phyloP scores from a whole-genome alignment of 2,797 vertebrate genomes.

The Paguma larvata region DNA sequence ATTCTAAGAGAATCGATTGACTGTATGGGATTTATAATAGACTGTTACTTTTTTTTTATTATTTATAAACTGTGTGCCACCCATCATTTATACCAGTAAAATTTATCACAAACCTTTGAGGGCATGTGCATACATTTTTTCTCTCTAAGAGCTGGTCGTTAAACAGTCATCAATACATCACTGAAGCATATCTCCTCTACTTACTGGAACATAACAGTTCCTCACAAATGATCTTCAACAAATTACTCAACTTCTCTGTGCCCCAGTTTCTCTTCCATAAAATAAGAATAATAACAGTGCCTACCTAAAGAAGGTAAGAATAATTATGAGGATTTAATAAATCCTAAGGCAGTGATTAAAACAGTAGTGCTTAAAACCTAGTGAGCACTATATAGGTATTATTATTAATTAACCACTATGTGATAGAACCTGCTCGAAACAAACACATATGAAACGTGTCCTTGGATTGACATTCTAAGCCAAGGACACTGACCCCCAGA shows the following conservation, averaged over 20 bases:
- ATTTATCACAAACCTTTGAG: not conserved
- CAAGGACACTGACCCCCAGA: not conserved
- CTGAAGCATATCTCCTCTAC: not conserved
- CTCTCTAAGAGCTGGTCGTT: not conserved
- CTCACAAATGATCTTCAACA: not conserved
- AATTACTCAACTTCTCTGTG: slow-evolving; percentile 9
- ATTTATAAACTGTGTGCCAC: not conserved
- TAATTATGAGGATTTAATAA: slow-evolving; percentile 36
- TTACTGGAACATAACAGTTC: not conserved
- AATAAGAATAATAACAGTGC: not conserved
- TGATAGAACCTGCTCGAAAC: not conserved
- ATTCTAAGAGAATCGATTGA: slow-evolving; percentile 10
- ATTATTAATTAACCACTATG: not conserved
- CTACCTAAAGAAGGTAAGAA: not conserved
- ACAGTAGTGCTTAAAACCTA: not conserved
- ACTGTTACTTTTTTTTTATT: not conserved
- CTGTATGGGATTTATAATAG: not conserved
- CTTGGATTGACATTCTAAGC: not conserved
- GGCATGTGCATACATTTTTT: not conserved
- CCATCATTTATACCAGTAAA: not conserved
- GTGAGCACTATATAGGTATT: not conserved
- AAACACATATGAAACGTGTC: not conserved
- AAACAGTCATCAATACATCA: not conserved
- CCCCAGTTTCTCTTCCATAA: not conserved
- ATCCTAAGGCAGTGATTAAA: not conserved